A percentile compares a stretch with the other conserved stretches of the same genome.
Evolutionary conservation across 23 tunicate genomes (phyloP).

Genomic region (Ciona savignyi): DNA sequence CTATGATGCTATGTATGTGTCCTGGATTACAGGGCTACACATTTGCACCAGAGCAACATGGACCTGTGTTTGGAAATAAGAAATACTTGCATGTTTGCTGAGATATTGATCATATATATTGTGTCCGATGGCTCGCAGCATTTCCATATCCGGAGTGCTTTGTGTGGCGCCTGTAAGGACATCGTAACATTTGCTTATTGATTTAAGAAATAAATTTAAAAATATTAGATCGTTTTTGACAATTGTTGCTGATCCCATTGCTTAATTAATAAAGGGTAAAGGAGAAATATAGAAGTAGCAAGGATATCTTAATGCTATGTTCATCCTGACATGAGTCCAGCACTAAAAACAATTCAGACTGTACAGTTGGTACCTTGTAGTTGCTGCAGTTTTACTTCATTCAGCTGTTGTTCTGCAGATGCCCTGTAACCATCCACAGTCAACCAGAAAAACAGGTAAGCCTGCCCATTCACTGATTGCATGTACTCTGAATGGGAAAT

Average conservation of each 20-base stretch:
- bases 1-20: too few relatives aligned
- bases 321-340: neutral
- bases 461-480: constrained; percentile 89
- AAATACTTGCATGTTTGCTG: constrained; percentile 65
- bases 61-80: too few relatives aligned
- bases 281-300: neutral
- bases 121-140: constrained; percentile 67
- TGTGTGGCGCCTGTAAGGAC: constrained; percentile 21
- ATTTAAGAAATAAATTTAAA: too few relatives aligned
- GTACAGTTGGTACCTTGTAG: constrained; percentile 20
- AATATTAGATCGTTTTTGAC: too few relatives aligned
- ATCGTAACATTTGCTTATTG: too few relatives aligned
- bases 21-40: too few relatives aligned
- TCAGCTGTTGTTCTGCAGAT: constrained; percentile 85
- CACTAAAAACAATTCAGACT: neutral
- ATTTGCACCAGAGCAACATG: too few relatives aligned
- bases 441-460: constrained; percentile 90
- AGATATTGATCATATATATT: constrained; percentile 90
- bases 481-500: constrained; percentile 50
- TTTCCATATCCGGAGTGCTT: constrained; percentile 73
- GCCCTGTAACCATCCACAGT: constrained; percentile 94
- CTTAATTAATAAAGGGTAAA: too few relatives aligned
- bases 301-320: too few relatives aligned
- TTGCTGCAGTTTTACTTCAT: constrained; percentile 73
- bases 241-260: too few relatives aligned